Base-by-base conservation (phyloP, 2,888 invertebrate genomes). In the Himalopsyche tibetana region DNA sequence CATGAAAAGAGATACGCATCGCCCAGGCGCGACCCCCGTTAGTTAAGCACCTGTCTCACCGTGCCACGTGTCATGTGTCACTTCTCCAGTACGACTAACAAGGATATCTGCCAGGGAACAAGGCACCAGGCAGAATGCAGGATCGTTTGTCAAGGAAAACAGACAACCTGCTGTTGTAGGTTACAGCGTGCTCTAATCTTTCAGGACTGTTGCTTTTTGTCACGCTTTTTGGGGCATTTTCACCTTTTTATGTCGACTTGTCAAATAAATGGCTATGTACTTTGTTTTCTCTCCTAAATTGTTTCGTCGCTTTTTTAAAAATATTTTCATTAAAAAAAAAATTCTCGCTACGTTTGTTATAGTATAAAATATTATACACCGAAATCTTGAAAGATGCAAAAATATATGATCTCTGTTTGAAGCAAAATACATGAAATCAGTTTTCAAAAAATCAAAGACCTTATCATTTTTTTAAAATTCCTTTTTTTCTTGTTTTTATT, bases 141-240 rank as follows among this genome's bases (percentile, higher is more conserved):
- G 55, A 82, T 82, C 82, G 55, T 82, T 82, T 82, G 82, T 82
- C 82, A 82, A 82, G 19, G n/a, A 11, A 63, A 63, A 63, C 63
- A 63, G 63, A 63, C 63, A 63, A 63, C 63, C 63, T 28, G 63
- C n/a, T 63, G 63, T 63, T 11, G 63, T 28, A 63, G 19, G 63
- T 15, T 63, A 63, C 63, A 19, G 19, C 63, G 63, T 28, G 9
- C 63, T 63, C 19, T 63, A 63, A 63, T 63, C 63, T 63, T 63
- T 63, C 63, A 28, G 19, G 63, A 63, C 63, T 63, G 63, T 63
- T 63, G 63, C 63, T 63, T 28, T n/a, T 63, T 63, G 63, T 63
- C 63, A 63, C 63, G 63, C 63, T 63, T 63, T 63, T 63, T 63
- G 19, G 15, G 63, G 19, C 9, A 19, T 63, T 63, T 28, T 63